A percentile compares a stretch with the other conserved stretches of the same genome.
Conservation (phyloP, 2,113 vertebrate genomes). For the Chinchilla lanigera region DNA sequence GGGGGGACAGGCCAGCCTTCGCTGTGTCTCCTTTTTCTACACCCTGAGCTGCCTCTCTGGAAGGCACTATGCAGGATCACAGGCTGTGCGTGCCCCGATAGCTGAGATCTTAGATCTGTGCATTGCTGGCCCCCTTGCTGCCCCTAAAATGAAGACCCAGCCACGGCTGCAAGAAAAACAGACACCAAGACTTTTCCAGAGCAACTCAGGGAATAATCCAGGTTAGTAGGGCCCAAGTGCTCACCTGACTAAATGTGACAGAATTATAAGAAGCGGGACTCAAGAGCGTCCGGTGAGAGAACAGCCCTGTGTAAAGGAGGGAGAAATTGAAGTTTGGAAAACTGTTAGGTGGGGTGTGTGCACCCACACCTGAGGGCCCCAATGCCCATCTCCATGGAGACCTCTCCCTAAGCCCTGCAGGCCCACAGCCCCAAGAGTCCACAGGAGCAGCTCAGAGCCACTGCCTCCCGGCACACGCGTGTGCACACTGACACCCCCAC, state of each 20-base stretch:
- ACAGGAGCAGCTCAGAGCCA: background rate
- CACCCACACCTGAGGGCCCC: background rate
- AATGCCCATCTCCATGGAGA: background rate
- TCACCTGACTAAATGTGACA: background rate
- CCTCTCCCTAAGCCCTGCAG: background rate
- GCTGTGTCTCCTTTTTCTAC: background rate
- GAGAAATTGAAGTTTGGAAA: background rate
- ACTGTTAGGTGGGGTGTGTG: background rate
- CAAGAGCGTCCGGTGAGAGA: background rate
- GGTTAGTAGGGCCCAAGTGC: background rate
- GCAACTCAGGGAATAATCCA: background rate
- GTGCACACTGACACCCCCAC: background rate
- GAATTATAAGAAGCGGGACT: background rate
- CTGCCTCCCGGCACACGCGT: background rate
- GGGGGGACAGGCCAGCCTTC: no score
- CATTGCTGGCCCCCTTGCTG: background rate
- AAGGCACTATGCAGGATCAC: no score
- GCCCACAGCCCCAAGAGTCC: background rate
- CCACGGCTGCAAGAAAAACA: background rate
- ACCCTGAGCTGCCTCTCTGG: background rate
- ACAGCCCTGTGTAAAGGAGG: background rate
- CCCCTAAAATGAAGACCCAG: fast-evolving
- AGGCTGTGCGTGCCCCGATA: background rate
- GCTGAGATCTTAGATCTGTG: background rate
- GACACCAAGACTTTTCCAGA: background rate